A percentile compares a stretch with the other conserved stretches of the same genome.
Evolutionary conservation across 2,888 invertebrate genomes (phyloP).

Genomic region (Oscheius onirici): DNA sequence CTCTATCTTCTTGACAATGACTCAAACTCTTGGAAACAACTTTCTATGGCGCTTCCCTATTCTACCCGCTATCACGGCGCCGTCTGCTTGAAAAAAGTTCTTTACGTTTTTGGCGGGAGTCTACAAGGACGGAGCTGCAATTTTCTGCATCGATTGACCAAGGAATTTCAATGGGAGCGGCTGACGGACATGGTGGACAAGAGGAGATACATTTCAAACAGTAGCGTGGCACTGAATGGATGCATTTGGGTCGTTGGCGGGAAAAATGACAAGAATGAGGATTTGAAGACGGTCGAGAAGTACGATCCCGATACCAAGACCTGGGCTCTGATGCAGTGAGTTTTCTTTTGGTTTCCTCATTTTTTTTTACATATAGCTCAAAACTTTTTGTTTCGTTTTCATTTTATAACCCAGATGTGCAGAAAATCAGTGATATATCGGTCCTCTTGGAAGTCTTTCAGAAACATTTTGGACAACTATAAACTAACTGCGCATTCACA

Average conservation of each 20-base stretch:
- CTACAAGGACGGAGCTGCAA: neutral
- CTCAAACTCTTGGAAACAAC: neutral
- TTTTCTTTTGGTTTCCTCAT: no score
- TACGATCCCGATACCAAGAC: neutral
- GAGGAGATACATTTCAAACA: neutral
- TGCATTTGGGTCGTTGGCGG: slow-evolving; percentile 10
- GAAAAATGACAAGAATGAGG: neutral
- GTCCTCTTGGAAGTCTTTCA: no score
- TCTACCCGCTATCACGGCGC: neutral
- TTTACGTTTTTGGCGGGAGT: neutral
- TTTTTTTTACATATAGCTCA: no score
- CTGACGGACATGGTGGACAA: slow-evolving; percentile 3
- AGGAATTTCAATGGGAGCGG: neutral
- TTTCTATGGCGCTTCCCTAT: neutral
- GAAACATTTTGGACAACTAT: no score
- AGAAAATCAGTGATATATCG: no score
- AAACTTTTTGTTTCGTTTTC: no score
- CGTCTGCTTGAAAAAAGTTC: neutral
- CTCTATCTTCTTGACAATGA: no score
- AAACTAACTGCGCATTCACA: no score
- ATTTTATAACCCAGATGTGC: no score
- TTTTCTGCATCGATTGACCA: neutral
- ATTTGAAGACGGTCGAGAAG: neutral
- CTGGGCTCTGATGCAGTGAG: slow-evolving; percentile 3
- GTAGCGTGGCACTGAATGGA: neutral